Base-by-base conservation (phyloP, 2,113 vertebrate species). In the Sinocyclocheilus rhinocerous region DNA sequence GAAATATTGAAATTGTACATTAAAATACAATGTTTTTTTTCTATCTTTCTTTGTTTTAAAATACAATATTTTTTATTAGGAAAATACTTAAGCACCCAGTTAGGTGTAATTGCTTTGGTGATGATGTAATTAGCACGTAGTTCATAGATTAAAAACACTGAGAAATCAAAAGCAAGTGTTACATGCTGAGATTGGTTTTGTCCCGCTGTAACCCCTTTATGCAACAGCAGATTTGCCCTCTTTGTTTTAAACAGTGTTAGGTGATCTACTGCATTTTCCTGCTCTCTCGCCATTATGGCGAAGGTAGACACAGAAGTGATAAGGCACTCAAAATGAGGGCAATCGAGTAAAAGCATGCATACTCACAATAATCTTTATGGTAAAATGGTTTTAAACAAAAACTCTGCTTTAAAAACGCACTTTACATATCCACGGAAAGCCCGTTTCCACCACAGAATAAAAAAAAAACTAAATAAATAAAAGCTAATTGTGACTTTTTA, bases 291-390 rank as follows among this genome's bases (percentile, higher is more conserved):
- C 26, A 55, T 16, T 79, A 79, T 59, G 20, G 10, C 18, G 5
- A 78, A 24, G 20, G 11, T 42, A 42, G 33, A 59, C 33, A 1
- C 77, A n/a, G n/a, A 42, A 61, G 42, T 55, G 45, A 22, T 52
- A 83, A 83, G 65, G 81, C 81, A 83, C 81, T 83, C 67, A 72
- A 57, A 55, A 36, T 70, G 81, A 72, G 67, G 65, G 26, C 45
- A n/a, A 50, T 72, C 5, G 6, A 83, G 42, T n/a, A 83, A 83
- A 29, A 39, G 39, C 79, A 81, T 80, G 79, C 79, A 65, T 24
- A 81, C 26, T 81, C 45, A 83, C 45, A 83, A 83, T 33, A 72
- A n/a, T 12, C 29, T n/a, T 15, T 72, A 83, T 69, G 15, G 65
- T 26, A 24, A 20, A 67, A 69, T 82, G 39, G 45, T 20, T 82